A percentile compares a stretch with the other conserved stretches of the same genome.
These are phyloP conservation scores for Drosophila algonquin DNA, from an alignment of 2,888 invertebrate genomes.

Conservation along the genomic window DNA sequence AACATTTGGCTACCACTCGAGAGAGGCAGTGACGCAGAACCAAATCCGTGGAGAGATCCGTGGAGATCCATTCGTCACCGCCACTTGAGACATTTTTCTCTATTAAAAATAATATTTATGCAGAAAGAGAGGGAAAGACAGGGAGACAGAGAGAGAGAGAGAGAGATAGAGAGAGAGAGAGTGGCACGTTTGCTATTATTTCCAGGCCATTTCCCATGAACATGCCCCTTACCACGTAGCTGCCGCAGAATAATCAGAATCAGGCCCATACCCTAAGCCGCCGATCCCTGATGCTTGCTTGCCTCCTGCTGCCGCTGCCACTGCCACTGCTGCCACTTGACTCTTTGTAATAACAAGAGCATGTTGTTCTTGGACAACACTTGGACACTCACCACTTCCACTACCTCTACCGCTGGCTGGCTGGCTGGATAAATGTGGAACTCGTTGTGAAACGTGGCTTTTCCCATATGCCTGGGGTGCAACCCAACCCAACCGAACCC, in stretches of 20 bases:
- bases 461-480: constrained; percentile 20
- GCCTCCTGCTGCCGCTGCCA: not conserved
- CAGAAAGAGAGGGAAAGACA: not conserved
- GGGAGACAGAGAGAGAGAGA: not conserved
- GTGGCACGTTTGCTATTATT: constrained; percentile 76
- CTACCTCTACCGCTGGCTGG: constrained; percentile 1
- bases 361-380: constrained; percentile 52
- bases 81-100: constrained; percentile 73
- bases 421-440: constrained; percentile 16
- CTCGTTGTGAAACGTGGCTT: constrained; percentile 37
- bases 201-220: constrained; percentile 78
- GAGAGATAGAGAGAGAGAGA: constrained; percentile 8
- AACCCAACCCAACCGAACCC: constrained; percentile 10
- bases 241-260: constrained; percentile 20
- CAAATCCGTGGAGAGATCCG: constrained; percentile 14
- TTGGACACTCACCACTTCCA: constrained; percentile 29
- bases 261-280: constrained; percentile 30
- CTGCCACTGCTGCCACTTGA: constrained; percentile 55
- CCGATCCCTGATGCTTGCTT: constrained; percentile 8
- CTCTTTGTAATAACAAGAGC: constrained; percentile 62
- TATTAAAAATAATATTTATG: constrained; percentile 78
- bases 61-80: constrained; percentile 49
- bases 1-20: constrained; percentile 63
- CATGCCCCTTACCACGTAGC: constrained; percentile 58
- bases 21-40: not conserved